Evolutionary conservation across 2,888 invertebrate genomes (phyloP), one percentile per base, ranked within the genome.

Genomic region (Sinodicranocentrus sp.): DNA sequence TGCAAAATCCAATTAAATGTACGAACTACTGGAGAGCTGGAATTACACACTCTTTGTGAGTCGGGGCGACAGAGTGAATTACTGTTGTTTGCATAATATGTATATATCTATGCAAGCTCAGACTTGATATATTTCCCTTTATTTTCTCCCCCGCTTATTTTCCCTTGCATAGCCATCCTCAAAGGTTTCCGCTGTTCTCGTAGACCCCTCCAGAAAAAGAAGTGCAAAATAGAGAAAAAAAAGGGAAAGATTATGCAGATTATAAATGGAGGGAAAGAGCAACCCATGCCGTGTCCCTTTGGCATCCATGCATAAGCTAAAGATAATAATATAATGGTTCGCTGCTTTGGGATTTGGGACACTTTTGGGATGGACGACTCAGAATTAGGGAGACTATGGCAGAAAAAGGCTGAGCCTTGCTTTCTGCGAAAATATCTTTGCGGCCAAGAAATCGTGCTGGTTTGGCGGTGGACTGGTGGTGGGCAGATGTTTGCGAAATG

Each of bases 251-350:
- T 71, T 71, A 71, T 71, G 71, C 71, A 71, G 71, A 57, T 71
- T 71, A 57, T 57, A 28, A 3, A 23, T 2, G 19, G 19, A 2
- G 44, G 1, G 54, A 3, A 15, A 25, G 19, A 63, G 63, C 63
- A n/a, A 63, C 33, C 33, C 33, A 63, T 33, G 3, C 33, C 63
- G 25, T 43, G 43, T 67, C 44, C 43, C 23, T 43, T 67, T 67
- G 63, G 44, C 44, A 43, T 0, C 21, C 67, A 59, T 72, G 57
- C 43, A 59, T 17, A 28, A 71, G 61, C 19, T 25, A 61, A 39
- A 72, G 61, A 72, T 72, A 57, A 72, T 72, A 59, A 61, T 71
- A 54, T 72, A 43, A 72, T 59, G 72, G 23, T 59, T 72, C 17
- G 43, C 17, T 71, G 59, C 72, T 59, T 43, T 59, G 26, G 23